Base-by-base conservation (phyloP, 2,888 invertebrate genomes). In the Frankliniella fusca region DNA sequence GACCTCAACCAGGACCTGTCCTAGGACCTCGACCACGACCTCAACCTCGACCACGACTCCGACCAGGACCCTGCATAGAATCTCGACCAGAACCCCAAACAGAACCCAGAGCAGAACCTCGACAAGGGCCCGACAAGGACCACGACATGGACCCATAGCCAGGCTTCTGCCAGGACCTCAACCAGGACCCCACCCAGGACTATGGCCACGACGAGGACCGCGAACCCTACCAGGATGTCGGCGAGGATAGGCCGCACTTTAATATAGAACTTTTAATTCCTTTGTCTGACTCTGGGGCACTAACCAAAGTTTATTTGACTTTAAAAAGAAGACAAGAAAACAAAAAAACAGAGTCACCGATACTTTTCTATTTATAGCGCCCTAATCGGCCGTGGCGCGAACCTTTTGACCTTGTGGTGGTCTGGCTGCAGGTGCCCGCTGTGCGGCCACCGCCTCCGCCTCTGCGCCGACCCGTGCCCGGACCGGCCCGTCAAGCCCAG, bases 361-460 rank as follows among this genome's bases (percentile, higher is more conserved):
- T n/a, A n/a, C n/a, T n/a, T n/a, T n/a, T n/a, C n/a, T n/a, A n/a
- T n/a, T n/a, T n/a, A n/a, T n/a, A n/a, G n/a, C n/a, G n/a, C n/a
- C n/a, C n/a, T n/a, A n/a, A n/a, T n/a, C n/a, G n/a, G n/a, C n/a
- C n/a, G n/a, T n/a, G n/a, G n/a, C n/a, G n/a, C n/a, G n/a, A n/a
- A n/a, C n/a, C n/a, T n/a, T n/a, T n/a, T n/a, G n/a, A n/a, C n/a
- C n/a, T n/a, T n/a, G n/a, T n/a, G n/a, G n/a, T n/a, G n/a, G n/a
- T 38, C 38, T 38, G 38, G 10, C 15, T 54, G 27, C 70, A 76
- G 70, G 70, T 87, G 87, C 82, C 87, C 87, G 27, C 87, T 87
- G 84, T 87, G 87, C 80, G 87, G 87, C n/a, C 85, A 85, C 48
- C 85, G 85, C 27, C 85, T 84, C 65, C 80, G 82, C 8, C 83